A percentile compares a stretch with the other conserved stretches of the same genome.
Conservation (phyloP, 35 echinoderm and acorn worm genomes). For the Ptychodera flava region DNA sequence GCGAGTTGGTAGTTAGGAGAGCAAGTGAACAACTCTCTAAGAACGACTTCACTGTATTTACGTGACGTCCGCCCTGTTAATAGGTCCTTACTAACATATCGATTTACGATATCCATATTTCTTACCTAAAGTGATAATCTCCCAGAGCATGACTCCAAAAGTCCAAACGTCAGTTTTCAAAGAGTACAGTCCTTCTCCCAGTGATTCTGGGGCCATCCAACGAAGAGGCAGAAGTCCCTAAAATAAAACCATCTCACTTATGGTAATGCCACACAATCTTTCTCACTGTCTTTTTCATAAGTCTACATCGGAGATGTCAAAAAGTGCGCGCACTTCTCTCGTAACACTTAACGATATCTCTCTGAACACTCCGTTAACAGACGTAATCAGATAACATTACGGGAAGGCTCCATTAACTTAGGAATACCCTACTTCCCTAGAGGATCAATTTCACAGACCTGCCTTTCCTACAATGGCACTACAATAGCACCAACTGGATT, state of each 20-base stretch:
- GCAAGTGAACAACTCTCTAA: not conserved
- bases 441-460: too few species aligned
- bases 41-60: not conserved
- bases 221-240: constrained; percentile 4
- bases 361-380: too few species aligned
- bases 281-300: not conserved
- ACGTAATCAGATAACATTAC: too few species aligned
- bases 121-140: constrained; percentile 34
- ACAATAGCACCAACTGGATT: too few species aligned
- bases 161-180: constrained; percentile 34
- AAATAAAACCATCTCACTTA: not conserved
- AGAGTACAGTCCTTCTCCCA: constrained; percentile 10
- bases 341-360: not conserved
- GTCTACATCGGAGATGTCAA: not conserved
- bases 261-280: not conserved
- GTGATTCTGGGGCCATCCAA: constrained; percentile 13
- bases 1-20: not conserved
- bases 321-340: not conserved
- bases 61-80: not conserved
- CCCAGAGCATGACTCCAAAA: constrained; percentile 38
- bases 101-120: not conserved
- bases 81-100: not conserved
- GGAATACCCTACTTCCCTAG: too few species aligned
- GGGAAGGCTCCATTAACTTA: too few species aligned
- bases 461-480: too few species aligned